phyloP scores from a whole-genome alignment of 1,140 invertebrate species.

The Laupala kohalensis region DNA sequence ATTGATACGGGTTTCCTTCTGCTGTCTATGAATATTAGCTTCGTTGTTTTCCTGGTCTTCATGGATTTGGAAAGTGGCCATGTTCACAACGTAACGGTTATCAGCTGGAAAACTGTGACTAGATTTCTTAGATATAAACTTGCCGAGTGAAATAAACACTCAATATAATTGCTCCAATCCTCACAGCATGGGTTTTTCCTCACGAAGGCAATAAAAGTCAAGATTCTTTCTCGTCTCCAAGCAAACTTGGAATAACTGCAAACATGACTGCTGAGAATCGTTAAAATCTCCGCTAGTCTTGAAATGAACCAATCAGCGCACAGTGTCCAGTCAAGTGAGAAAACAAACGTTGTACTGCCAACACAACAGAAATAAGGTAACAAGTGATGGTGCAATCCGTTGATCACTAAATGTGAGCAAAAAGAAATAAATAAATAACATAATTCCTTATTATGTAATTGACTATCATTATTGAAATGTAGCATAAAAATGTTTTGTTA shows the following conservation, averaged over 20 bases:
- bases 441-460: too few relatives aligned
- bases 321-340: neutral
- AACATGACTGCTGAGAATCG: neutral
- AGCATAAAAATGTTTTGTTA: too few relatives aligned
- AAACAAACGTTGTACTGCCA: neutral
- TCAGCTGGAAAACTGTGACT: neutral
- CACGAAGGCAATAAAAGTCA: neutral
- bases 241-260: neutral
- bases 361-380: neutral
- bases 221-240: neutral
- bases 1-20: conserved; percentile 11
- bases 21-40: neutral
- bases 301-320: neutral
- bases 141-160: neutral
- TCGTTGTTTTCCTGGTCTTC: conserved; percentile 2
- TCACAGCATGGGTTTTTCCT: neutral
- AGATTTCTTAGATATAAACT: neutral
- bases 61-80: conserved; percentile 3
- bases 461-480: too few relatives aligned
- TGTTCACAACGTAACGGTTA: conserved; percentile 3
- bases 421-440: too few relatives aligned
- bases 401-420: neutral
- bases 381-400: neutral
- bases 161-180: neutral
- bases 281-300: conserved; percentile 8